phyloP scores from a whole-genome alignment of 2,113 vertebrate species.

The Python bivittatus region DNA sequence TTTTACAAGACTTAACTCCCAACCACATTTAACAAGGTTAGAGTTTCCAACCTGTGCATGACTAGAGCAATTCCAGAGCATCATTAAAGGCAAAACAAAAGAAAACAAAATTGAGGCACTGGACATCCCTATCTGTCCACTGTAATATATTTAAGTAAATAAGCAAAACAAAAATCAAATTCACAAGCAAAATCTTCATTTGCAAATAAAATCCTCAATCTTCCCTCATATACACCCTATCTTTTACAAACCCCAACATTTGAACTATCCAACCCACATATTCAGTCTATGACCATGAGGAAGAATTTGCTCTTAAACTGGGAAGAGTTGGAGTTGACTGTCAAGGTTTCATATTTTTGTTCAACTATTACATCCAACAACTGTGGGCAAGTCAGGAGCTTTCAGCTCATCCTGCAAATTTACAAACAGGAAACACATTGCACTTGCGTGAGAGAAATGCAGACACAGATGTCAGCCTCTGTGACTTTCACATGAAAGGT shows the following conservation, averaged over 20 bases:
- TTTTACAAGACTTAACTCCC: neutral
- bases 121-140: neutral
- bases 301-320: neutral
- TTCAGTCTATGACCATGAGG: neutral
- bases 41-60: neutral
- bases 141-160: neutral
- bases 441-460: neutral
- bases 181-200: neutral
- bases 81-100: neutral
- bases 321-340: neutral
- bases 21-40: neutral
- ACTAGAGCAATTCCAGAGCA: neutral
- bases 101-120: neutral
- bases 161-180: neutral
- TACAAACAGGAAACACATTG: conserved; percentile 9
- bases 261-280: neutral
- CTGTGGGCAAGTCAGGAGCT: neutral
- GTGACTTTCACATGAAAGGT: neutral
- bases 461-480: neutral
- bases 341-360: neutral
- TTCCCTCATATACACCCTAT: neutral
- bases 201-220: neutral
- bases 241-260: neutral
- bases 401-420: neutral
- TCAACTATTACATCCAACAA: neutral